Evolutionary conservation across 2,888 invertebrate species (phyloP).

Genomic region (Choreutis nemorana): DNA sequence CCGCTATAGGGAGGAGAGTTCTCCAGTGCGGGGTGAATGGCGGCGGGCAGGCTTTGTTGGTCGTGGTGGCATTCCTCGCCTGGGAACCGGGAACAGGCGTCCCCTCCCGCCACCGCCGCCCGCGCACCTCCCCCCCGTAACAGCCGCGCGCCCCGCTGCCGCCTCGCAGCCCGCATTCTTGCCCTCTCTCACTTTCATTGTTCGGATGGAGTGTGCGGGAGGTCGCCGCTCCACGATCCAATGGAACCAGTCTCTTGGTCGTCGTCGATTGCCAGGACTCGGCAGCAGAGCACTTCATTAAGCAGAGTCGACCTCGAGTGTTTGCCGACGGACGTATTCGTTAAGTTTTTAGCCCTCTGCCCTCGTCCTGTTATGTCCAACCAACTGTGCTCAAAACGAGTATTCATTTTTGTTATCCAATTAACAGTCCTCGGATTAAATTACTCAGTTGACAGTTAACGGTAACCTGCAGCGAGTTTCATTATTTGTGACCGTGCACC

Average conservation of each 20-base stretch:
- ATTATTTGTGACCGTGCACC: slow-evolving; percentile 19
- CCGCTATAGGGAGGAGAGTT: slow-evolving; percentile 27
- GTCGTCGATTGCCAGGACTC: slow-evolving; percentile 32
- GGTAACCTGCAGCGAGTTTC: slow-evolving; percentile 14
- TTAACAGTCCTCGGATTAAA: background rate
- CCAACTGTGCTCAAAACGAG: background rate
- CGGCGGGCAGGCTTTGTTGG: slow-evolving; percentile 61
- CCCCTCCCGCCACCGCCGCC: slow-evolving; percentile 23
- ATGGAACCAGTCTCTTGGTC: slow-evolving; percentile 48
- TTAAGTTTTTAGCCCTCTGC: slow-evolving; percentile 19
- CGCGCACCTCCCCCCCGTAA: slow-evolving; percentile 23
- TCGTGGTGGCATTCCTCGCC: slow-evolving; percentile 63
- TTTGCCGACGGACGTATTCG: slow-evolving; percentile 39
- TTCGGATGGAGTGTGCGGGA: slow-evolving; percentile 58
- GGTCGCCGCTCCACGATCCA: slow-evolving; percentile 50
- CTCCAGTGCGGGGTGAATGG: slow-evolving; percentile 48
- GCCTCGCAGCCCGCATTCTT: slow-evolving; percentile 48
- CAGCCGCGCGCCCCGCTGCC: no score
- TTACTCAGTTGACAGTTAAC: slow-evolving; percentile 28
- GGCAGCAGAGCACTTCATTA: slow-evolving; percentile 44
- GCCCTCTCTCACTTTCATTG: slow-evolving; percentile 65
- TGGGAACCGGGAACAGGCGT: slow-evolving; percentile 55
- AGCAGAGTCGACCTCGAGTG: slow-evolving; percentile 45
- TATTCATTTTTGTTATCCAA: slow-evolving; percentile 1
- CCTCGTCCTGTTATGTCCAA: background rate